Conservation (phyloP, 1,140 invertebrate genomes). For the Penaeus indicus region DNA sequence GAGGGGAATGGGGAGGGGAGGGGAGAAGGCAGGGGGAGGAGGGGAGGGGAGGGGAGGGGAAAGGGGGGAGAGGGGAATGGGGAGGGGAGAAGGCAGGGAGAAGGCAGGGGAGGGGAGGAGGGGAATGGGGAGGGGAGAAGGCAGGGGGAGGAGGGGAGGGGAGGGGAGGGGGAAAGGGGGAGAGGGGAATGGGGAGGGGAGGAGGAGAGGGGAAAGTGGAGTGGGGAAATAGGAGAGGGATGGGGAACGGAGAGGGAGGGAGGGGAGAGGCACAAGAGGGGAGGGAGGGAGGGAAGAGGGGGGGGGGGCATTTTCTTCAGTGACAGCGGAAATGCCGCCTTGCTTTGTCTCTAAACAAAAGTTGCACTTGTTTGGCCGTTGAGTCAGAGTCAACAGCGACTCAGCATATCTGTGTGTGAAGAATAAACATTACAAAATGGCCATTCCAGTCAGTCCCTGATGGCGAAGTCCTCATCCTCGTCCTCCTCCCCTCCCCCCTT, state of each 20-base stretch:
- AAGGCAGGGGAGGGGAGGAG: not conserved
- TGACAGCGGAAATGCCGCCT: slow-evolving; percentile 59
- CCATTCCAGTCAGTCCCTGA: slow-evolving; percentile 23
- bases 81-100: not conserved
- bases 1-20: not conserved
- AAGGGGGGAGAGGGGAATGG: not conserved
- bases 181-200: not conserved
- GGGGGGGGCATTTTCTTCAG: slow-evolving; percentile 36
- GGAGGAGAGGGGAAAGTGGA: not conserved
- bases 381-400: slow-evolving; percentile 58
- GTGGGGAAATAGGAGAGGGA: not conserved
- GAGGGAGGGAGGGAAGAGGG: not conserved
- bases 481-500: not conserved
- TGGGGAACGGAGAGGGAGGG: not conserved
- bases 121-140: too few relatives aligned
- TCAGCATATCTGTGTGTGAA: slow-evolving; percentile 58
- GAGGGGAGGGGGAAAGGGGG: not conserved
- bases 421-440: slow-evolving; percentile 60
- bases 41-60: not conserved
- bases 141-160: not conserved
- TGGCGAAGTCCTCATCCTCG: not conserved
- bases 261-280: not conserved
- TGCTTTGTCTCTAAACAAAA: slow-evolving; percentile 59
- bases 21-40: too few relatives aligned
- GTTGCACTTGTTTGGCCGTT: slow-evolving; percentile 57